Evolutionary conservation across 2,113 vertebrate species (phyloP), one percentile per base, ranked within the genome.

Genomic region (Grallaria varia): DNA sequence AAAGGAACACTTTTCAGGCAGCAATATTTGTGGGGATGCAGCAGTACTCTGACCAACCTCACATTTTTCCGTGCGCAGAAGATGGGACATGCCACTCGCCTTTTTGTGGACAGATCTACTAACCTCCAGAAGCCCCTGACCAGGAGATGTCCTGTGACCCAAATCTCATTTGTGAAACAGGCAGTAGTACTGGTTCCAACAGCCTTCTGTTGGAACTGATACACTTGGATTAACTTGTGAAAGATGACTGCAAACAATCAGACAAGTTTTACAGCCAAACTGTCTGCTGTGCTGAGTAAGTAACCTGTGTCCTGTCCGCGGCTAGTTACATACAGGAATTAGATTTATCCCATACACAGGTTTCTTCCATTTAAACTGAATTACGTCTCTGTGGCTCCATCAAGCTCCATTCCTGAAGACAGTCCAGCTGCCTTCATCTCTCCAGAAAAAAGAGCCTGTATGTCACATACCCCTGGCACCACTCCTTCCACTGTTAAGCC

Each of bases 361-460:
- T 87, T 76, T 59, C 64, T 64, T 22, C 44, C 31, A 3, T 50
- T 68, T 37, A 33, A 42, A 55, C 4, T 7, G 21, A 77, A 44
- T 30, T 68, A 30, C 0, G 0, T 25, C n/a, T 59, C 44, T 40
- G 35, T 23, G 40, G 84, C 42, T 83, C 71, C 24, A n/a, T 4
- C 50, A 39, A 35, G 37, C 15, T 71, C 17, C 0, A 0, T 56
- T 71, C 45, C 50, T 7, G 4, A 59, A 12, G 60, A 45, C 30
- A 84, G 44, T 12, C 40, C 23, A 56, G 33, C 20, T 60, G 25
- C 69, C 40, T 83, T 39, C 23, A 23, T 4, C 14, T 24, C 50
- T 71, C 45, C 66, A 8, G 6, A 42, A 56, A 55, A 67, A 55
- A 25, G 4, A 45, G 18, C 7, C 12, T 12, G 4, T 9, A 12